A percentile compares a stretch with the other conserved stretches of the same genome.
These are phyloP conservation scores for Lasioglossum malachurum DNA, from an alignment of 2,888 invertebrate genomes.

Conservation along the genomic window DNA sequence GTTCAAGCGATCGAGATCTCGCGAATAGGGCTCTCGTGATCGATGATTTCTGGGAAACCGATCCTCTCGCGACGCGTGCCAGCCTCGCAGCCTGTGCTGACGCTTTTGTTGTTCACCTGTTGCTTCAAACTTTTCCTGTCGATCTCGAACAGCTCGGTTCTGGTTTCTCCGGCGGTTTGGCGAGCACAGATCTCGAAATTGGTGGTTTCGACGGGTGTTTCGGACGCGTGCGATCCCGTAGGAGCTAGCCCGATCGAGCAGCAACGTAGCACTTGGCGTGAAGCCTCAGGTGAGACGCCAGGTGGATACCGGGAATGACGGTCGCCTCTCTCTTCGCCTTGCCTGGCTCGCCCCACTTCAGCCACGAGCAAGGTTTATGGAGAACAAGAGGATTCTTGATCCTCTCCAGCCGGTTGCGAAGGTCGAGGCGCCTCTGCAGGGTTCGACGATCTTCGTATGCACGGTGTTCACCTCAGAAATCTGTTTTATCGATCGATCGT, in stretches of 20 bases:
- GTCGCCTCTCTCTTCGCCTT: constrained; percentile 63
- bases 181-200: constrained; percentile 13
- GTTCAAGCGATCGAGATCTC: constrained; percentile 1
- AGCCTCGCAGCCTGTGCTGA: not conserved
- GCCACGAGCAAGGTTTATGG: constrained; percentile 64
- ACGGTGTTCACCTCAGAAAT: not conserved
- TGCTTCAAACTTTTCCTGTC: constrained; percentile 7
- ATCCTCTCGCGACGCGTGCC: constrained; percentile 24
- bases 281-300: constrained; percentile 78
- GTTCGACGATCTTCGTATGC: constrained; percentile 58
- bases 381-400: constrained; percentile 66
- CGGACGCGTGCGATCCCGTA: constrained; percentile 48
- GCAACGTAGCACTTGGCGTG: constrained; percentile 68
- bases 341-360: constrained; percentile 61
- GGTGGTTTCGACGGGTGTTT: constrained; percentile 25
- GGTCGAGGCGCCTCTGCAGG: constrained; percentile 64
- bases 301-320: constrained; percentile 77
- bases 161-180: not conserved
- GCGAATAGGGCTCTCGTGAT: not conserved
- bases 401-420: constrained; percentile 40
- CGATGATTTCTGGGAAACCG: constrained; percentile 27
- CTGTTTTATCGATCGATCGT: constrained; percentile 54
- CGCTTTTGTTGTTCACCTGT: constrained; percentile 32
- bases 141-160: not conserved
- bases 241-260: constrained; percentile 62